phyloP scores from a whole-genome alignment of 2,797 vertebrate species.

The Lemur catta region DNA sequence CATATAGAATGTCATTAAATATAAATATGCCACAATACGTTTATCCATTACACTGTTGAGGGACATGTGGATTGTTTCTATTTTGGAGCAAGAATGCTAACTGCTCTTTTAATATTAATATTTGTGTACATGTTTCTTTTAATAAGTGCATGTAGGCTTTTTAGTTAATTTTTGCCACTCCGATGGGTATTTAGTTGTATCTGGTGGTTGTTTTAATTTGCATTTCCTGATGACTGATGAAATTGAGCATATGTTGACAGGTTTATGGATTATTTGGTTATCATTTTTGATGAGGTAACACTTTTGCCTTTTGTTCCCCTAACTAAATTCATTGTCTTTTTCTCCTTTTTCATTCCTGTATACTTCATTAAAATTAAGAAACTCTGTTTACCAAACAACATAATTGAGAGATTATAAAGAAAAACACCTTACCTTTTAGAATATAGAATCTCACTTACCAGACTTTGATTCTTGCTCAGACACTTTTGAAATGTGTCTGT shows the following conservation, averaged over 20 bases:
- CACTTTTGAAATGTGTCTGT: background rate
- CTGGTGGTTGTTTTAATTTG: background rate
- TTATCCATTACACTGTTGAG: background rate
- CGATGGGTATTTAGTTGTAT: background rate
- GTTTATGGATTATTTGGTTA: background rate
- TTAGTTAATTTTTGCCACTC: background rate
- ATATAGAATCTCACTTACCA: background rate
- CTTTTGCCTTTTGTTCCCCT: background rate
- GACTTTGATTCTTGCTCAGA: background rate
- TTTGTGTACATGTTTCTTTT: background rate
- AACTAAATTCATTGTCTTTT: background rate
- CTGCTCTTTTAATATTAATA: background rate
- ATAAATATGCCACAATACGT: background rate
- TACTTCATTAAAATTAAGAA: conserved; percentile 8
- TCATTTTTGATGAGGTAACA: background rate
- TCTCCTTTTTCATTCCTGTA: background rate
- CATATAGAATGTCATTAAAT: background rate
- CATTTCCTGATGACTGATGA: background rate
- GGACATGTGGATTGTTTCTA: background rate
- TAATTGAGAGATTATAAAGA: background rate
- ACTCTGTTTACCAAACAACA: background rate
- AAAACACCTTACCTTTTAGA: background rate
- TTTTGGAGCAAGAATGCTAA: background rate
- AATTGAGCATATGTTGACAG: background rate
- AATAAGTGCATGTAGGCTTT: background rate